phyloP scores from a whole-genome alignment of 2,888 invertebrate species.

The Plebejus argus region DNA sequence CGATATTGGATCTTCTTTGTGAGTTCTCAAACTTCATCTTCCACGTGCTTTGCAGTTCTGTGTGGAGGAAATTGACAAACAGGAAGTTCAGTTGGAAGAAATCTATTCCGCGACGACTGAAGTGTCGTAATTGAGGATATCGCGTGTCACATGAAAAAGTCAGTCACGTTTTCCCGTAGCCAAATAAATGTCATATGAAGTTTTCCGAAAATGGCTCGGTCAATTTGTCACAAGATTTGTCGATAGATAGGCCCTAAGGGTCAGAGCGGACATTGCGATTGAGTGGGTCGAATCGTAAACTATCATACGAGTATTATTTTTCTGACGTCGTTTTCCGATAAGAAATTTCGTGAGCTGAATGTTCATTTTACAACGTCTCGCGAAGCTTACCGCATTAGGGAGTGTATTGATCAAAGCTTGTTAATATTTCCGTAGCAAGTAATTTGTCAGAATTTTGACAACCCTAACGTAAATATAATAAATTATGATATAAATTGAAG shows the following conservation, averaged over 20 bases:
- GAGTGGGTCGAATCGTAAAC: slow-evolving; percentile 1
- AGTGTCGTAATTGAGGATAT: neutral
- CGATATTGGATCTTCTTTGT: neutral
- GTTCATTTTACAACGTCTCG: neutral
- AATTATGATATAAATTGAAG: slow-evolving; percentile 26
- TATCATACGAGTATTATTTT: slow-evolving; percentile 6
- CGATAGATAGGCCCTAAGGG: slow-evolving; percentile 12
- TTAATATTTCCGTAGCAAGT: neutral
- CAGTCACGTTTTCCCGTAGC: neutral
- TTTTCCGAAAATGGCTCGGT: slow-evolving; percentile 1
- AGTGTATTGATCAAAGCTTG: neutral
- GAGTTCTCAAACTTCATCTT: neutral
- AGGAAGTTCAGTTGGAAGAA: neutral
- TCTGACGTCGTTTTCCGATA: neutral
- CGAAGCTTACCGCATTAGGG: neutral
- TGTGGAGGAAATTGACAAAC: neutral
- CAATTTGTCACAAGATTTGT: slow-evolving; percentile 19
- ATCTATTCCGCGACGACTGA: neutral
- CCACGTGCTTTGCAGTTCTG: neutral
- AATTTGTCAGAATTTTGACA: slow-evolving; percentile 9
- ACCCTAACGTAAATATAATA: slow-evolving; percentile 19
- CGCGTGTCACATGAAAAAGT: neutral
- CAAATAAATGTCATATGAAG: slow-evolving; percentile 13
- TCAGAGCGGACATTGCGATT: neutral
- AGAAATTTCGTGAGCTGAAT: neutral